These are phyloP conservation scores for Patiria miniata DNA, from an alignment of 35 echinoderm and acorn worm species.

Conservation along the genomic window DNA sequence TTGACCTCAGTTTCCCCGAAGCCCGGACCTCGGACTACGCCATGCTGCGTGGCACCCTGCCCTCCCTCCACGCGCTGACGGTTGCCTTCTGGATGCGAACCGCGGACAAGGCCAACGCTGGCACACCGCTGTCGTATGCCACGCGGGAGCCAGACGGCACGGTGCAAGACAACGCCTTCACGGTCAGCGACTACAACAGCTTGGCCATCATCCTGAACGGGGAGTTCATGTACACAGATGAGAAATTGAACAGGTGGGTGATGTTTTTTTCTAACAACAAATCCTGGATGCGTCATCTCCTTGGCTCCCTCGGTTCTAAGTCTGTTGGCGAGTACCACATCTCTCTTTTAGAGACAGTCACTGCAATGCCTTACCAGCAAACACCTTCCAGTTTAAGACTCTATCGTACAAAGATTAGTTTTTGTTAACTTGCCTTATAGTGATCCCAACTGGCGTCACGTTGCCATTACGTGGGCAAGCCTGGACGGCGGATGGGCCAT, in stretches of 20 bases:
- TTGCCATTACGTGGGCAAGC: constrained; percentile 64
- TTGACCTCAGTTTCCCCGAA: constrained; percentile 49
- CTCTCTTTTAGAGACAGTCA: too few species aligned
- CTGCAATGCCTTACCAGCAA: too few species aligned
- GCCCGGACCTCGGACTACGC: constrained; percentile 45
- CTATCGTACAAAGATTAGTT: too few species aligned
- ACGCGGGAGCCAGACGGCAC: background rate
- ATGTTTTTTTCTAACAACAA: too few species aligned
- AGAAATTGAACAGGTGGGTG: constrained; percentile 54
- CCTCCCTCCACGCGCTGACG: constrained; percentile 65
- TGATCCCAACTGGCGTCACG: constrained; percentile 55
- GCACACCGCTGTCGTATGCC: constrained; percentile 71
- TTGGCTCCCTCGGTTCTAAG: too few species aligned
- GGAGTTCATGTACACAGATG: constrained; percentile 53
- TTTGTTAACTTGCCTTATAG: background rate
- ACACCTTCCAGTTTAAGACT: too few species aligned
- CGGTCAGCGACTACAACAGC: constrained; percentile 75
- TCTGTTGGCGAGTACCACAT: too few species aligned
- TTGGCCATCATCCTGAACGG: constrained; percentile 71
- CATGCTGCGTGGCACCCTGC: constrained; percentile 24
- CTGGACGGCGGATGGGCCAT: constrained; percentile 41
- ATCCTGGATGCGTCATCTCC: too few species aligned
- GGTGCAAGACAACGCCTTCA: constrained; percentile 65
- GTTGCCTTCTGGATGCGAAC: constrained; percentile 78
- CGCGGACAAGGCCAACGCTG: constrained; percentile 39